Base-by-base conservation (phyloP, 2,113 vertebrate genomes). In the Crotalus horridus region DNA sequence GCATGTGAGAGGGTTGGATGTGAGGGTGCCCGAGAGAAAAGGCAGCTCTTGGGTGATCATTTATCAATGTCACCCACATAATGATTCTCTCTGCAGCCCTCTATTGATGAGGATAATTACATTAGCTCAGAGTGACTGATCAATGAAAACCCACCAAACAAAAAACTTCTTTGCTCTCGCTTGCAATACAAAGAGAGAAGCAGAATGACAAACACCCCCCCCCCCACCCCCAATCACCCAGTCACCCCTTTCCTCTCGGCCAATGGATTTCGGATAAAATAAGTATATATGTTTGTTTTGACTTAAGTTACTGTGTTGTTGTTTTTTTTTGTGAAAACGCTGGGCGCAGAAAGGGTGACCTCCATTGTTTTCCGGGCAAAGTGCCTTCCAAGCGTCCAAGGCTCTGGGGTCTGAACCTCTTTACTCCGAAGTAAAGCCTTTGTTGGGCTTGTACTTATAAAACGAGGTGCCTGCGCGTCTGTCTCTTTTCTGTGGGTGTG, bases 101-200 rank as follows among this genome's bases (percentile, higher is more conserved):
- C 99, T 99, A 99, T 99, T 99, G 99, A 99, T 99, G 99, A 99
- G 98, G 98, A 99, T 99, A 99, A 99, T 99, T 99, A 99, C 99
- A 99, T 99, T 99, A 99, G 99, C 99, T 98, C 98, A 98, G 98
- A 99, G 98, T 99, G 99, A 99, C 98, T 99, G 99, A 99, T 99
- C 99, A 99, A 99, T 99, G 99, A 99, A 98, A 99, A 97, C 97
- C 97, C 98, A 98, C 97, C 97, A 98, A 98, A 99, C 98, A 98
- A 99, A 48, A 98, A 99, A 98, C 98, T 98, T 98, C 98, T 99
- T 98, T 98, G 97, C 98, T 98, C 98, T 98, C 98, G 98, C 97
- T 54, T 48, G 98, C 98, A 98, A 98, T 97, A 97, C 98, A 97
- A 97, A 98, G 97, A 98, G 93, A 53, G 54, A 56, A 17, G 24